phyloP scores from a whole-genome alignment of 2,797 vertebrate genomes.

The Aldrovandia affinis region DNA sequence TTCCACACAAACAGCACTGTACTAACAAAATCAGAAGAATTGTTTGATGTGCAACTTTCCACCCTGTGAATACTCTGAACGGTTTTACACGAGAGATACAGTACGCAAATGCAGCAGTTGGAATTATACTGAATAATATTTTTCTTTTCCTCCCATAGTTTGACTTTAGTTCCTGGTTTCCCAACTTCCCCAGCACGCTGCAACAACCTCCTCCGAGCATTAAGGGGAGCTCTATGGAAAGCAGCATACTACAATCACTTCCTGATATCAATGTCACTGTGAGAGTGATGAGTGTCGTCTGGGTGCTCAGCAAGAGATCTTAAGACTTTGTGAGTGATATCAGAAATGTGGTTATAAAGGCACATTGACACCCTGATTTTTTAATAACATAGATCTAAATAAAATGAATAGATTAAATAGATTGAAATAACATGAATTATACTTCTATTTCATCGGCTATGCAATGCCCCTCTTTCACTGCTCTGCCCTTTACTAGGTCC shows the following conservation, averaged over 20 bases:
- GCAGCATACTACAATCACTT: constrained; percentile 59
- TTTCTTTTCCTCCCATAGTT: constrained; percentile 51
- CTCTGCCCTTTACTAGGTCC: constrained; percentile 45
- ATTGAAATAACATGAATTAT: too few relatives aligned
- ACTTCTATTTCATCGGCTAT: not conserved
- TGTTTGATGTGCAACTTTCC: too few relatives aligned
- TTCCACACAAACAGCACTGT: too few relatives aligned
- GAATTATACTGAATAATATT: not conserved
- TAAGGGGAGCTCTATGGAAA: constrained; percentile 58
- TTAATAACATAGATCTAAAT: not conserved
- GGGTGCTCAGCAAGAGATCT: constrained; percentile 64
- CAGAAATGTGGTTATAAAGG: not conserved
- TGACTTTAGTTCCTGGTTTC: constrained; percentile 68
- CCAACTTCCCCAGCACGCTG: constrained; percentile 65
- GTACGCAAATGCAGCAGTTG: too few relatives aligned
- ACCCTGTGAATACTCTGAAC: too few relatives aligned
- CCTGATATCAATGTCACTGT: constrained; percentile 62
- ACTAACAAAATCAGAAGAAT: too few relatives aligned
- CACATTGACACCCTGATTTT: not conserved
- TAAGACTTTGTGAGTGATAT: constrained; percentile 58
- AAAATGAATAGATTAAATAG: too few relatives aligned
- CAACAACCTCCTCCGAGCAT: constrained; percentile 58
- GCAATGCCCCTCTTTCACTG: not conserved
- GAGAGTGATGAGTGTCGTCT: constrained; percentile 53
- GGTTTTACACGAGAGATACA: too few relatives aligned